A percentile compares a stretch with the other conserved stretches of the same genome.
Evolutionary conservation across 2,113 vertebrate species (phyloP).

Genomic region (Equus quagga): DNA sequence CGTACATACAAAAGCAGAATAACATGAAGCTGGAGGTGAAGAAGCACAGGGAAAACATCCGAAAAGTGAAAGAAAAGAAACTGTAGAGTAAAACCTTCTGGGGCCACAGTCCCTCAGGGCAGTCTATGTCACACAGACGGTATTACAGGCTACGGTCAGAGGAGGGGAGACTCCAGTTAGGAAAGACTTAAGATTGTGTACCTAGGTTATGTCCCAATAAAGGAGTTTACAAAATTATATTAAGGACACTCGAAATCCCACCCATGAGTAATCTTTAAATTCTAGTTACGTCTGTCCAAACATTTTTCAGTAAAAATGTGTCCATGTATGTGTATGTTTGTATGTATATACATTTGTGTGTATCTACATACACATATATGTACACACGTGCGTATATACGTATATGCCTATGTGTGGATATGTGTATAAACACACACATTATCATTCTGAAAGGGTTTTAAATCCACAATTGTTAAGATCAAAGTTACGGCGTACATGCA

Average conservation of each 20-base stretch:
- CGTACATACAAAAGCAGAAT: background rate
- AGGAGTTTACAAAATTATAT: background rate
- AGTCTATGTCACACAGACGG: background rate
- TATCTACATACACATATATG: background rate
- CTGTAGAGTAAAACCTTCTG: background rate
- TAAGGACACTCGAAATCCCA: background rate
- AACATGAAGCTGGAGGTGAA: background rate
- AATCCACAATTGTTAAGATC: background rate
- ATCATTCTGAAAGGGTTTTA: background rate
- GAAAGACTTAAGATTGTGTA: background rate
- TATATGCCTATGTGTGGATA: background rate
- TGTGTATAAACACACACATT: background rate
- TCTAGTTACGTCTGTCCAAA: background rate
- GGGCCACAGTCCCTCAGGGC: background rate
- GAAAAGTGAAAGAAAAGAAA: background rate
- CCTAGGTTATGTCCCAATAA: background rate
- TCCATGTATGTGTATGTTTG: background rate
- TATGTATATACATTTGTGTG: background rate
- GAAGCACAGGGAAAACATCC: background rate
- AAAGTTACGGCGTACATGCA: background rate
- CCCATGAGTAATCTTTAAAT: background rate
- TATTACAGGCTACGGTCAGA: background rate
- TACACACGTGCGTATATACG: background rate
- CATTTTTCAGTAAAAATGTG: background rate
- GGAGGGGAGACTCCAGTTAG: background rate